Evolutionary conservation across 1,140 invertebrate species (phyloP), one percentile per base, ranked within the genome.

Genomic region (Neodiprion fabricii): DNA sequence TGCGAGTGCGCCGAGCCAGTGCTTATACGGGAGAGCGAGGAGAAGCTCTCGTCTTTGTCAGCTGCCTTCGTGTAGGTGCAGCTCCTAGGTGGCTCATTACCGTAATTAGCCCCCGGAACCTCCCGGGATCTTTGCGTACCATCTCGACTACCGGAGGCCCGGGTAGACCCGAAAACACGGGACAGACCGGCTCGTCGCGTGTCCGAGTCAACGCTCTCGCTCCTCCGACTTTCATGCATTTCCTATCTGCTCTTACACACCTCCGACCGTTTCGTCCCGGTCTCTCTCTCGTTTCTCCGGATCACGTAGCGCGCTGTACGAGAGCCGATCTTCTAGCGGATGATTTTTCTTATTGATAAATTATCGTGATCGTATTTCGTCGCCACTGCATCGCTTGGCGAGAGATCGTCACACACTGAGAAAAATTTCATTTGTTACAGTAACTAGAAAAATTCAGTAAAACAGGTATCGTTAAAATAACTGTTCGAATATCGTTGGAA

Each of bases 1-100:
- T 61, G 53, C 53, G 53, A 61, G 53, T 14, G 78, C 76, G 48
- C 74, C 73, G 75, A 75, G 79, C 23, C 48, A 66, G 65, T 66
- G 72, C 71, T 75, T 68, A 75, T 71, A 67, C 70, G 75, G 72
- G 78, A 81, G 81, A 81, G 80, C 78, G 80, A 78, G 47, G 69
- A 74, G 70, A 73, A 67, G 50, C 73, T 48, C 49, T 69, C 74
- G 73, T 73, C 71, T 71, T 67, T 71, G 72, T 21, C 28, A 40
- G 53, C 28, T 40, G 72, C 72, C 21, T 40, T 40, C n/a, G 53
- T 61, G 50, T 11, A 49, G 67, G 68, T 72, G 69, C 67, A 50
- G 28, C 70, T 77, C 65, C 70, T 70, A 76, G 72, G 68, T 74
- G 76, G 61, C 76, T 77, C 76, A 77, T 77, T 77, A 77, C 72